phyloP scores from a whole-genome alignment of 2,888 invertebrate species.

The Agonopterix alstromeriana region DNA sequence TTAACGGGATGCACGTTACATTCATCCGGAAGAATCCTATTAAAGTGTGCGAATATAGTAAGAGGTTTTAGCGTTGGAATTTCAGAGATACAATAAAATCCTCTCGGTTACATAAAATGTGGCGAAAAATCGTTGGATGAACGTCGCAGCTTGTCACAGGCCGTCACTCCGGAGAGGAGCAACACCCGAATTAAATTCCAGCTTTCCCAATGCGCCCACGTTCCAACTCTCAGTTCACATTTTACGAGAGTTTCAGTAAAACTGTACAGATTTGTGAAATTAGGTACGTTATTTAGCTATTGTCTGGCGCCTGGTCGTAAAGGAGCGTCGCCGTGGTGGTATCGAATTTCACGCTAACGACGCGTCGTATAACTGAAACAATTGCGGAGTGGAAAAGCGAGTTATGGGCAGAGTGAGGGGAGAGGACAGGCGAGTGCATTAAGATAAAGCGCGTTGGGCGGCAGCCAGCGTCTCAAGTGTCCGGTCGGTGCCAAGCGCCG shows the following conservation, averaged over 20 bases:
- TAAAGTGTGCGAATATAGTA: not conserved
- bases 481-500: conserved; percentile 51
- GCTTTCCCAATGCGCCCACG: conserved; percentile 33
- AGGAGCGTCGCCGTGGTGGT: conserved; percentile 14
- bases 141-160: conserved; percentile 52
- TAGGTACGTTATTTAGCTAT: conserved; percentile 33
- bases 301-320: conserved; percentile 15
- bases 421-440: conserved; percentile 63
- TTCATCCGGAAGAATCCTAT: not conserved
- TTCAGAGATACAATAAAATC: conserved; percentile 37
- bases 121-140: conserved; percentile 44
- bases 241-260: conserved; percentile 37
- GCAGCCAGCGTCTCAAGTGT: conserved; percentile 68
- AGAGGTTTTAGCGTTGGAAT: conserved; percentile 11
- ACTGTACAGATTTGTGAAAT: conserved; percentile 39
- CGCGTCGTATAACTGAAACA: conserved; percentile 42
- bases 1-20: too few relatives aligned
- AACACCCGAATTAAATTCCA: conserved; percentile 70
- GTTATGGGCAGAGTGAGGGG: conserved; percentile 51
- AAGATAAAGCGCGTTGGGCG: conserved; percentile 68
- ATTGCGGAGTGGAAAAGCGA: conserved; percentile 53
- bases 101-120: conserved; percentile 42
- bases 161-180: conserved; percentile 49
- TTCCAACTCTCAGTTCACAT: conserved; percentile 33
- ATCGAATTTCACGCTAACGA: conserved; percentile 42